phyloP scores from a whole-genome alignment of 1,140 invertebrate species.

The Vollenhovia emeryi region DNA sequence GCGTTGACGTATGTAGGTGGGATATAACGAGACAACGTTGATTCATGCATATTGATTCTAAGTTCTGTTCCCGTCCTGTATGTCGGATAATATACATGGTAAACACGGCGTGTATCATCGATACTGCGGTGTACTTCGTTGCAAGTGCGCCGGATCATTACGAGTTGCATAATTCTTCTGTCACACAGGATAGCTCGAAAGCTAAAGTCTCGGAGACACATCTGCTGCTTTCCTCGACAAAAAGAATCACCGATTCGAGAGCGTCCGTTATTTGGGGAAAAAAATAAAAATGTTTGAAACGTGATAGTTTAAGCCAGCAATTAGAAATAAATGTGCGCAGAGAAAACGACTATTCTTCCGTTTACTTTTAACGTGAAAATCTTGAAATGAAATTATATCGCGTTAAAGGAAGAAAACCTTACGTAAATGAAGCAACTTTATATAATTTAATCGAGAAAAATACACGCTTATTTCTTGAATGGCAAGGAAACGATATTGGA shows the following conservation, averaged over 20 bases:
- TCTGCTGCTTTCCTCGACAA: background rate
- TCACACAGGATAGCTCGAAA: background rate
- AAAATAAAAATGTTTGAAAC: background rate
- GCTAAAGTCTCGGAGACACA: background rate
- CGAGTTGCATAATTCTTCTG: conserved; percentile 62
- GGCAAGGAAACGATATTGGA: too few relatives aligned
- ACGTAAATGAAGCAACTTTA: too few relatives aligned
- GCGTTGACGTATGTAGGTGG: background rate
- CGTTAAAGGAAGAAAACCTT: too few relatives aligned
- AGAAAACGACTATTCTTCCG: too few relatives aligned
- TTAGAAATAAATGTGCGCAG: background rate
- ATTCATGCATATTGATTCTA: conserved; percentile 65
- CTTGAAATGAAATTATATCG: too few relatives aligned
- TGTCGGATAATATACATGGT: conserved; percentile 18
- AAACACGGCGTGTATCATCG: conserved; percentile 49
- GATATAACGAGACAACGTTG: conserved; percentile 38
- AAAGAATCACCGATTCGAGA: background rate
- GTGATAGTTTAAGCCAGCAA: background rate
- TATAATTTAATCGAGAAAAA: too few relatives aligned
- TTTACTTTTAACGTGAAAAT: too few relatives aligned
- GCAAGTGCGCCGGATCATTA: conserved; percentile 67
- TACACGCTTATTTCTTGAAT: too few relatives aligned
- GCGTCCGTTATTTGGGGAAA: background rate
- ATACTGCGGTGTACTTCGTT: conserved; percentile 54
- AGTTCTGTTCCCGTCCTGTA: conserved; percentile 46